Percentiles rank a stretch among this genome's conserved stretches.
These are phyloP conservation scores for Catocala nupta DNA, from an alignment of 2,888 invertebrate species.

Conservation along the genomic window DNA sequence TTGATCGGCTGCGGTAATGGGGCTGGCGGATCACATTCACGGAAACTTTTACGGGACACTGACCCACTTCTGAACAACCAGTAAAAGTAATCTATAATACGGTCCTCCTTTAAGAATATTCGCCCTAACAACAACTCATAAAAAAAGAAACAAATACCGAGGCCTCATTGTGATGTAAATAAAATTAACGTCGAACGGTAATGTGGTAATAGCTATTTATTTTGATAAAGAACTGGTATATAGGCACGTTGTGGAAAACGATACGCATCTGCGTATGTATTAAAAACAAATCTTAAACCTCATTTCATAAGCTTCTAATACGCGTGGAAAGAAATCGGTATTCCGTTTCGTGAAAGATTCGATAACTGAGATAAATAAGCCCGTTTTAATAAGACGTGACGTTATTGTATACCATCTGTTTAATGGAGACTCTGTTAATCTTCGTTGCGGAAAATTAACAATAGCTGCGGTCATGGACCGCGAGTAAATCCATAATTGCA, in stretches of 20 bases:
- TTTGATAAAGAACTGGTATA: slow-evolving; percentile 25
- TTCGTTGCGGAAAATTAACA: slow-evolving; percentile 32
- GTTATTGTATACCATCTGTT: slow-evolving; percentile 26
- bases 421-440: slow-evolving; percentile 25
- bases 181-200: slow-evolving; percentile 35
- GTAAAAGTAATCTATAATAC: slow-evolving; percentile 69
- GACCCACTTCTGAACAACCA: slow-evolving; percentile 76
- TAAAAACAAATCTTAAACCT: slow-evolving; percentile 31
- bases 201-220: slow-evolving; percentile 25
- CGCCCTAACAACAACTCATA: slow-evolving; percentile 41
- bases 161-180: slow-evolving; percentile 37
- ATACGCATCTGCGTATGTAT: slow-evolving; percentile 16
- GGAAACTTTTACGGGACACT: slow-evolving; percentile 85
- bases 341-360: slow-evolving; percentile 43
- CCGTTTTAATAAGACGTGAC: slow-evolving; percentile 19
- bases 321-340: slow-evolving; percentile 43
- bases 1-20: slow-evolving; percentile 78
- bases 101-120: slow-evolving; percentile 64
- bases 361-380: slow-evolving; percentile 33
- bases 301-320: slow-evolving; percentile 46
- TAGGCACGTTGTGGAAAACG: slow-evolving; percentile 11
- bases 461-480: slow-evolving; percentile 19
- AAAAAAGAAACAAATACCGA: slow-evolving; percentile 41
- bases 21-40: slow-evolving; percentile 72
- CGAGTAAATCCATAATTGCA: slow-evolving; percentile 38